Percentiles rank a stretch among this genome's conserved stretches.
Conservation (phyloP, 1,140 invertebrate species). For the Lucilia cuprina region DNA sequence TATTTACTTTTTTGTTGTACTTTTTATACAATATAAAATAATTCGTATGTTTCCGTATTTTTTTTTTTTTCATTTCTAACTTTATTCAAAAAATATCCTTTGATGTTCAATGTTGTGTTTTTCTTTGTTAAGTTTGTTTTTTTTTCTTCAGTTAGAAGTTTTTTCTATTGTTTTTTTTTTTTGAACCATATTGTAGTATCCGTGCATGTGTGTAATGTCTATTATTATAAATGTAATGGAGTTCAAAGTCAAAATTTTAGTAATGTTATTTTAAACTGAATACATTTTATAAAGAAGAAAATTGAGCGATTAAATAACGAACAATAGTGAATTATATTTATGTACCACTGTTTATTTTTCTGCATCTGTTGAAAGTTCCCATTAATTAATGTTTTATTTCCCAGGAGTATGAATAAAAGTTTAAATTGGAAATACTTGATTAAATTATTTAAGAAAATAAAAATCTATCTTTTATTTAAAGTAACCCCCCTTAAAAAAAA, state of each 20-base stretch:
- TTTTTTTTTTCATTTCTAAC: background rate
- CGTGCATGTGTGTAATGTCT: background rate
- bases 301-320: no score
- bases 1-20: background rate
- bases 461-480: no score
- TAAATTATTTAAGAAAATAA: no score
- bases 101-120: conserved; percentile 19
- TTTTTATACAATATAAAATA: background rate
- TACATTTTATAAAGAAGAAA: background rate
- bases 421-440: no score
- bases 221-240: conserved; percentile 4
- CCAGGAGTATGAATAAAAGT: no score
- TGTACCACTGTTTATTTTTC: no score
- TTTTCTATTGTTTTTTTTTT: background rate
- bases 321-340: no score
- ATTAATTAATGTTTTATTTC: no score
- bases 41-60: background rate
- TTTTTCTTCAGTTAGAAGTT: background rate
- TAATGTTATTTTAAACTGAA: background rate
- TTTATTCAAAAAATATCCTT: background rate
- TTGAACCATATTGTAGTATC: background rate
- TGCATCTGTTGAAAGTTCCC: no score
- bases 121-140: background rate
- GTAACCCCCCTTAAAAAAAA: no score
- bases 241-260: background rate